These are phyloP conservation scores for Sarcophaga variegata DNA, from an alignment of 2,888 invertebrate species.

Conservation along the genomic window DNA sequence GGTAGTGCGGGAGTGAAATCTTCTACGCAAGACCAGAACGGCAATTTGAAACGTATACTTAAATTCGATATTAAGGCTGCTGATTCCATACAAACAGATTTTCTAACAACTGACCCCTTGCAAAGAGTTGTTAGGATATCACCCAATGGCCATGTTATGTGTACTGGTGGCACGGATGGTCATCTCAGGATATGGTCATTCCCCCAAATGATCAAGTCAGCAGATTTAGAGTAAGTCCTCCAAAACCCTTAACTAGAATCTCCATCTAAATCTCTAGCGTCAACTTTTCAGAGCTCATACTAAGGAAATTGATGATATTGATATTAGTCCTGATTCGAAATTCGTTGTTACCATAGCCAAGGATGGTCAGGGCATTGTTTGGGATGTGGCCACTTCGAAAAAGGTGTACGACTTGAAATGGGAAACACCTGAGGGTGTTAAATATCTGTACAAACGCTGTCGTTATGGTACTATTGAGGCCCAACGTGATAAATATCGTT, in stretches of 20 bases:
- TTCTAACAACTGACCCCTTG: conserved; percentile 89
- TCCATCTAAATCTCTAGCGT: not conserved
- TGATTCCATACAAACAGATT: conserved; percentile 93
- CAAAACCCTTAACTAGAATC: not conserved
- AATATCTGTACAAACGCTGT: conserved; percentile 92
- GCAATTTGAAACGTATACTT: conserved; percentile 83
- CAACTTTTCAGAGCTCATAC: conserved; percentile 85
- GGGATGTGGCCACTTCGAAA: conserved; percentile 87
- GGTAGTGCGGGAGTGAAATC: conserved; percentile 56
- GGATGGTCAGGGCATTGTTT: conserved; percentile 91
- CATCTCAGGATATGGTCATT: conserved; percentile 94
- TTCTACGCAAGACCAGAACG: conserved; percentile 72
- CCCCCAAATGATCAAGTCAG: conserved; percentile 88
- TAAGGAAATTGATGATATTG: conserved; percentile 97
- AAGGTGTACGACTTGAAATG: conserved; percentile 88
- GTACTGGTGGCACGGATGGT: conserved; percentile 96
- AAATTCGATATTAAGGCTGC: conserved; percentile 89
- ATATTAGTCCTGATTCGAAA: conserved; percentile 91
- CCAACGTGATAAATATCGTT: conserved; percentile 85
- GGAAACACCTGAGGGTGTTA: conserved; percentile 88
- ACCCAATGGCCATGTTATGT: conserved; percentile 89
- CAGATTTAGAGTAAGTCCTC: conserved; percentile 84
- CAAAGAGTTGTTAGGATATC: conserved; percentile 93
- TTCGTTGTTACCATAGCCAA: conserved; percentile 92
- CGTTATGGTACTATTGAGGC: conserved; percentile 90